Percentiles rank a stretch among this genome's conserved stretches.
Evolutionary conservation across 1,140 invertebrate genomes (phyloP).

Genomic region (Meloidogyne floridensis): DNA sequence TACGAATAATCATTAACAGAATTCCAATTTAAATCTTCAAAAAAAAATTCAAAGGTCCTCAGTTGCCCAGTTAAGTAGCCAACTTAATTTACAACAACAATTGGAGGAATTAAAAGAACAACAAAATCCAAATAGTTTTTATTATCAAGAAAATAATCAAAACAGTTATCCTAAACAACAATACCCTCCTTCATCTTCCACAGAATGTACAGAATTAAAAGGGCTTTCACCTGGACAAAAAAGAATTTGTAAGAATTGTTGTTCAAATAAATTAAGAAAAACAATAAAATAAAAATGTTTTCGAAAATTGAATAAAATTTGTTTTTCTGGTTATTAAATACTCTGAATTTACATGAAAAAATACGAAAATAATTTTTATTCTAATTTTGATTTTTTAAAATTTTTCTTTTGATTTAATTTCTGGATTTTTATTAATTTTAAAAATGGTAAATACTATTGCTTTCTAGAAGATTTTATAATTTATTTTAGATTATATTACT

Average conservation of each 20-base stretch:
- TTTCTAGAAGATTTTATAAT: too few species aligned
- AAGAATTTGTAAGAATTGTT: constrained; percentile 46
- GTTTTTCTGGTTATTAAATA: not conserved
- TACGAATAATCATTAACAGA: not conserved
- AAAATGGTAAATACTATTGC: too few species aligned
- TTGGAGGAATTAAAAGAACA: not conserved
- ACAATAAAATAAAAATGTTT: too few species aligned
- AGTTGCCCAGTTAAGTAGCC: constrained; percentile 51
- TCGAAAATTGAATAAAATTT: too few species aligned
- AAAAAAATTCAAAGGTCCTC: constrained; percentile 47
- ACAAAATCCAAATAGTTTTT: not conserved
- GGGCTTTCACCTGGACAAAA: constrained; percentile 61
- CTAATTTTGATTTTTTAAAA: too few species aligned
- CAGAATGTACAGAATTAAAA: constrained; percentile 47
- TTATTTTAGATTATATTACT: too few species aligned
- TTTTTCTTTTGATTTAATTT: too few species aligned
- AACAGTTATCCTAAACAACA: constrained; percentile 33
- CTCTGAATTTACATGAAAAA: too few species aligned
- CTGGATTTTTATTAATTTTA: too few species aligned
- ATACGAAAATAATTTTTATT: too few species aligned
- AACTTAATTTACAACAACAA: constrained; percentile 25
- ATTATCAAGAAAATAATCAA: constrained; percentile 30
- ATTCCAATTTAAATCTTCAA: constrained; percentile 21
- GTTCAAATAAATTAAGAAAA: not conserved
- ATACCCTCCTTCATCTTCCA: not conserved